A percentile compares a stretch with the other conserved stretches of the same genome.
phyloP scores from a whole-genome alignment of 2,888 invertebrate species.

The Scaptomyza reducta region DNA sequence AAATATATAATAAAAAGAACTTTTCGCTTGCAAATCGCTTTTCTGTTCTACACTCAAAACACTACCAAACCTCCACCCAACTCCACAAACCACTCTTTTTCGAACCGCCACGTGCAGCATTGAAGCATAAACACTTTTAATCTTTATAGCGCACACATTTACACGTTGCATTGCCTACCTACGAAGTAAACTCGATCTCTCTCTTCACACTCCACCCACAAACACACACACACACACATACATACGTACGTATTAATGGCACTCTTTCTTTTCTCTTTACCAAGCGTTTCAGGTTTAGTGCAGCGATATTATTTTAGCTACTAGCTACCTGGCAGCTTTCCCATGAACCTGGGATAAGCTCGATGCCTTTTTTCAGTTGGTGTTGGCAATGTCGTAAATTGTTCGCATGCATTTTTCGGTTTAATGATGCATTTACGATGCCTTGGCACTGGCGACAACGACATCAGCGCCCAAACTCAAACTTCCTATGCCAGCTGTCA shows the following conservation, averaged over 20 bases:
- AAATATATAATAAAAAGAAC: conserved; percentile 10
- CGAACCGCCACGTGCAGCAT: conserved; percentile 34
- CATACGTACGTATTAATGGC: conserved; percentile 21
- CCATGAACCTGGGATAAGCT: conserved; percentile 23
- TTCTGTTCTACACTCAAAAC: background rate
- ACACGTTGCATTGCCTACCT: conserved; percentile 73
- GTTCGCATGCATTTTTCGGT: conserved; percentile 79
- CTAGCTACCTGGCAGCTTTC: conserved; percentile 69
- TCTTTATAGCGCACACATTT: conserved; percentile 71
- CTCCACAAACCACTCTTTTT: background rate
- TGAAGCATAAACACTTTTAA: conserved; percentile 71
- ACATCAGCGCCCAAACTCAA: conserved; percentile 18
- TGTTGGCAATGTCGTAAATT: conserved; percentile 78
- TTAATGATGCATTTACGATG: conserved; percentile 82
- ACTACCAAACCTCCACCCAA: background rate
- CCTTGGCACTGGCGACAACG: conserved; percentile 64
- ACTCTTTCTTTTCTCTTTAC: background rate
- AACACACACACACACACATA: background rate
- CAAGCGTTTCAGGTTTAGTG: conserved; percentile 62
- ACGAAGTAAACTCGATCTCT: conserved; percentile 25
- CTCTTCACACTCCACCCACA: background rate
- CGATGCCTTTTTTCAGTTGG: conserved; percentile 51
- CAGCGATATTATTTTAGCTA: conserved; percentile 63
- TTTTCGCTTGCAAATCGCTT: conserved; percentile 33
- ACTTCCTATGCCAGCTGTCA: conserved; percentile 1